A percentile compares a stretch with the other conserved stretches of the same genome.
Evolutionary conservation across 1,140 invertebrate species (phyloP).

Genomic region (Hycleus phaleratus): DNA sequence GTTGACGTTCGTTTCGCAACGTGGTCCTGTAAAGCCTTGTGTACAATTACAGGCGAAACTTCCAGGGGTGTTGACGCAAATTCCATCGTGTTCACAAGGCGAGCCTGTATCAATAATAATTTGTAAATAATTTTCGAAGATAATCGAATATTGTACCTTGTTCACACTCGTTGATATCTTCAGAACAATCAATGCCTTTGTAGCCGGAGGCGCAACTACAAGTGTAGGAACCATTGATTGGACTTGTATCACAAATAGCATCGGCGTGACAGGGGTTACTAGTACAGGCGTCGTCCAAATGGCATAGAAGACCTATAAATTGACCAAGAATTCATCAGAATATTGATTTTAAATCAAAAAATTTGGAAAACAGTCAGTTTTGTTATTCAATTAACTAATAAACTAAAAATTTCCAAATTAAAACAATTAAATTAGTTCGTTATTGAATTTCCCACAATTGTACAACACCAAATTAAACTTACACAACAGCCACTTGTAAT

Average conservation of each 20-base stretch:
- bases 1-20: slow-evolving; percentile 89
- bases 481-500: no score
- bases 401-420: no score
- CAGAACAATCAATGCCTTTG: slow-evolving; percentile 83
- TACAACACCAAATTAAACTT: no score
- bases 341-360: no score
- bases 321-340: no score
- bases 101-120: slow-evolving; percentile 51
- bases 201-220: slow-evolving; percentile 90
- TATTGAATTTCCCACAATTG: no score
- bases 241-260: slow-evolving; percentile 91
- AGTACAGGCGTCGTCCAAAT: slow-evolving; percentile 92
- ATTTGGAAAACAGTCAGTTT: no score
- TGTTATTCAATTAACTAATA: no score
- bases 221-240: slow-evolving; percentile 88
- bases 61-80: slow-evolving; percentile 90
- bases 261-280: slow-evolving; percentile 93
- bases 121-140: background rate
- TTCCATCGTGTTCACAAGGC: slow-evolving; percentile 86
- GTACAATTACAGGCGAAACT: slow-evolving; percentile 89
- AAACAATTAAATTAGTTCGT: no score
- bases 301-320: slow-evolving; percentile 72
- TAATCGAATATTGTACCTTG: slow-evolving; percentile 58
- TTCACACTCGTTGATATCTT: slow-evolving; percentile 92
- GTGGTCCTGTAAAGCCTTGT: slow-evolving; percentile 82